Evolutionary conservation across 2,113 vertebrate genomes (phyloP).

Genomic region (Amblyornis subalaris): DNA sequence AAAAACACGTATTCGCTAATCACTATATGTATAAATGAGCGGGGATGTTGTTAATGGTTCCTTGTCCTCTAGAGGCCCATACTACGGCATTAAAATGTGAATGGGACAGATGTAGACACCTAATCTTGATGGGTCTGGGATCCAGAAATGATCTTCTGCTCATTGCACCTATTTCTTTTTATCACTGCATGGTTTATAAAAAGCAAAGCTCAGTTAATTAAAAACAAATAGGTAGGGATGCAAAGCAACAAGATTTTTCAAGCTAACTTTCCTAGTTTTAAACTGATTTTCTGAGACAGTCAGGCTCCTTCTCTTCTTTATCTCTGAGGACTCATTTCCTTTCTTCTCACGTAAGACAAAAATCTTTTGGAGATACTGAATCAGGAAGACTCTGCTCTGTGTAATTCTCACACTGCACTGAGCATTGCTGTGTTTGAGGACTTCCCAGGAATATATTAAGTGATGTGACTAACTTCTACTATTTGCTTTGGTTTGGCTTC

Average conservation of each 20-base stretch:
- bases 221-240: not conserved
- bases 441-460: not conserved
- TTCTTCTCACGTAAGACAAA: not conserved
- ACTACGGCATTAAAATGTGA: not conserved
- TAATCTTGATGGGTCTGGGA: not conserved
- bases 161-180: constrained; percentile 7
- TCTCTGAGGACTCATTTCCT: not conserved
- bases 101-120: not conserved
- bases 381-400: not conserved
- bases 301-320: not conserved
- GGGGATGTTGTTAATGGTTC: not conserved
- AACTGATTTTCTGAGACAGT: not conserved
- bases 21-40: not conserved
- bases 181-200: not conserved
- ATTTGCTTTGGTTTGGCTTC: not conserved
- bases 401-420: not conserved
- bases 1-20: not conserved
- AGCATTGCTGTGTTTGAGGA: not conserved
- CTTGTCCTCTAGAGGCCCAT: not conserved
- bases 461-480: accelerated
- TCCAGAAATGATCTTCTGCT: not conserved
- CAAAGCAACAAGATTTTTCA: not conserved
- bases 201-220: not conserved
- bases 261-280: not conserved
- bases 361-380: not conserved